Evolutionary conservation across 1,140 invertebrate genomes (phyloP), one percentile per base, ranked within the genome.

Genomic region (Drosophila nannoptera): DNA sequence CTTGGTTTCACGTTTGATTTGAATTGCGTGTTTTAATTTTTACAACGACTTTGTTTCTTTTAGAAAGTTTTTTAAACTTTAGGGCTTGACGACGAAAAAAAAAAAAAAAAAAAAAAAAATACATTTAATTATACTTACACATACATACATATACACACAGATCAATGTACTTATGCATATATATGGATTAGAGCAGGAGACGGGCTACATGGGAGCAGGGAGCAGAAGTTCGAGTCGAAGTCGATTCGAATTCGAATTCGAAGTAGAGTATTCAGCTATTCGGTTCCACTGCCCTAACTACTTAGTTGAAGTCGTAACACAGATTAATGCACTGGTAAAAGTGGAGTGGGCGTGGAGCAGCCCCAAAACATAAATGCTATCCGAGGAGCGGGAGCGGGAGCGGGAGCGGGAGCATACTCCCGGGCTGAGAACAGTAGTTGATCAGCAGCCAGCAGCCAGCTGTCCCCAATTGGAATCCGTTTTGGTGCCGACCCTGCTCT

Each of bases 1-100:
- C 87, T 87, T 88, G 77, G 86, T 88, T 88, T 88, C 87, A 88
- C 71, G 82, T 88, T 88, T 88, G 87, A 88, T 88, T 88, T 88
- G 70, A 84, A 84, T 88, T 77, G 69, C 76, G 60, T 76, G 59
- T 61, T 48, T 54, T 71, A 75, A 52, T 78, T 73, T 77, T 77
- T 76, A 65, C 55, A 78, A 66, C 60, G 63, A 61, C 63, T 72
- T 43, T 43, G 5, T 43, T 43, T 43, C n/a, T 43, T 43, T 86
- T 78, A 66, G 65, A 69, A 80, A 81, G 78, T 87, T 86, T 86
- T 81, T 75, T 48, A 82, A 82, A 82, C 78, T 82, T 74, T 80
- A 38, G 65, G 40, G 38, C 59, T 54, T 32, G 63, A 22, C 22
- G 22, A 22, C 22, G 3, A 22, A 22, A 22, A 22, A 22, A 22